These are phyloP conservation scores for Ptilorrhoa leucosticta DNA, from an alignment of 2,113 vertebrate genomes.

Conservation along the genomic window DNA sequence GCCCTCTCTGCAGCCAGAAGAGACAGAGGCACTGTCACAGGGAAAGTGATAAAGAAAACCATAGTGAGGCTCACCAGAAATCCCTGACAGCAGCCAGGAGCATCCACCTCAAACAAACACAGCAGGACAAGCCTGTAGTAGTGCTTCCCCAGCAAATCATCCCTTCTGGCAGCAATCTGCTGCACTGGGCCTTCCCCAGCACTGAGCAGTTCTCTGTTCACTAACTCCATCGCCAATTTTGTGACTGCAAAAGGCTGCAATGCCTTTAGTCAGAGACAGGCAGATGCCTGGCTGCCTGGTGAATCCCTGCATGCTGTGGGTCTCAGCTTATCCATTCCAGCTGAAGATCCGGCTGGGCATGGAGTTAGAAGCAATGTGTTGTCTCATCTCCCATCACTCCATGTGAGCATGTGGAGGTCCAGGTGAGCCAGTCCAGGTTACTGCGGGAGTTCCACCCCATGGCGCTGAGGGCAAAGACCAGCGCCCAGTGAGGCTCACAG, in stretches of 20 bases:
- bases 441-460: background rate
- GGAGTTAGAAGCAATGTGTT: background rate
- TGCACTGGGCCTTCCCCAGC: background rate
- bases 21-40: background rate
- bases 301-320: background rate
- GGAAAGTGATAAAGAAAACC: background rate
- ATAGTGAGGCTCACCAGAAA: background rate
- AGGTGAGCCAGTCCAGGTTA: background rate
- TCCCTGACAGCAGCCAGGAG: background rate
- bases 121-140: background rate
- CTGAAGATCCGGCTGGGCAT: background rate
- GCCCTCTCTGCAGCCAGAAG: background rate
- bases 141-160: background rate
- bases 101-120: background rate
- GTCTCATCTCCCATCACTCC: rapidly evolving
- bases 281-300: background rate
- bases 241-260: background rate
- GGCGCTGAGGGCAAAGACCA: background rate
- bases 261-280: background rate
- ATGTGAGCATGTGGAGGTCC: rapidly evolving
- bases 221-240: background rate
- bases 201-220: background rate
- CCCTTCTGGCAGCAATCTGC: background rate
- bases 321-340: background rate
- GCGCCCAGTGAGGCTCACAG: background rate